A percentile compares a stretch with the other conserved stretches of the same genome.
Conservation (phyloP, 2,797 vertebrate genomes). For the Acanthurus lineatus region DNA sequence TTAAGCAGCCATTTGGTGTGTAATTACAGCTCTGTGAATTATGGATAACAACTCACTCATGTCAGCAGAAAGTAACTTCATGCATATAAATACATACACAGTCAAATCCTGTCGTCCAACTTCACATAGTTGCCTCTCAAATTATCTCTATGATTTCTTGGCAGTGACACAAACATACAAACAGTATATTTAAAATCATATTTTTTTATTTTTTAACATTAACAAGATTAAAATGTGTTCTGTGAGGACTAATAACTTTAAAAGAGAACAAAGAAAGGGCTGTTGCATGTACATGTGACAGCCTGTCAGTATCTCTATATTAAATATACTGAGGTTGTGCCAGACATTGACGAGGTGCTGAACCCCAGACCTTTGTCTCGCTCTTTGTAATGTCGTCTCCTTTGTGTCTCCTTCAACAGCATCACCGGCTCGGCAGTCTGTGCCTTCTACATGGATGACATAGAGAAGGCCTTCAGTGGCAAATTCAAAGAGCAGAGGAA, state of each 20-base stretch:
- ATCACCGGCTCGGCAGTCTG: conserved; percentile 97
- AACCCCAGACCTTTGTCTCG: not conserved
- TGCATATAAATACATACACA: not conserved
- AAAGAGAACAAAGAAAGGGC: too few relatives aligned
- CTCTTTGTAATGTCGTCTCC: not conserved
- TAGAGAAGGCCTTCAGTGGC: conserved; percentile 91
- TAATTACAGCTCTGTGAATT: not conserved
- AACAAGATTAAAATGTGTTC: not conserved
- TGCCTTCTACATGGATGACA: conserved; percentile 96
- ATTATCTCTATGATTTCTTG: too few relatives aligned
- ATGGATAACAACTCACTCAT: not conserved
- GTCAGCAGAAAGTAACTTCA: not conserved
- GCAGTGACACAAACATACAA: not conserved
- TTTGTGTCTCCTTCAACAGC: conserved; percentile 74
- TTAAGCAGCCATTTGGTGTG: too few relatives aligned
- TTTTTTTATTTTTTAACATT: not conserved
- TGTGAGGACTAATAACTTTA: not conserved
- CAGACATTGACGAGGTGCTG: not conserved
- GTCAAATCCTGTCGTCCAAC: not conserved
- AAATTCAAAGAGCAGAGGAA: conserved; percentile 95
- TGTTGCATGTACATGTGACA: not conserved
- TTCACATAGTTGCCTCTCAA: too few relatives aligned
- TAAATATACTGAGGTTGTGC: not conserved
- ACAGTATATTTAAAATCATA: not conserved
- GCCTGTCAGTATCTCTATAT: not conserved